These are phyloP conservation scores for Phenacoccus solenopsis DNA, from an alignment of 1,140 invertebrate genomes.

Conservation along the genomic window DNA sequence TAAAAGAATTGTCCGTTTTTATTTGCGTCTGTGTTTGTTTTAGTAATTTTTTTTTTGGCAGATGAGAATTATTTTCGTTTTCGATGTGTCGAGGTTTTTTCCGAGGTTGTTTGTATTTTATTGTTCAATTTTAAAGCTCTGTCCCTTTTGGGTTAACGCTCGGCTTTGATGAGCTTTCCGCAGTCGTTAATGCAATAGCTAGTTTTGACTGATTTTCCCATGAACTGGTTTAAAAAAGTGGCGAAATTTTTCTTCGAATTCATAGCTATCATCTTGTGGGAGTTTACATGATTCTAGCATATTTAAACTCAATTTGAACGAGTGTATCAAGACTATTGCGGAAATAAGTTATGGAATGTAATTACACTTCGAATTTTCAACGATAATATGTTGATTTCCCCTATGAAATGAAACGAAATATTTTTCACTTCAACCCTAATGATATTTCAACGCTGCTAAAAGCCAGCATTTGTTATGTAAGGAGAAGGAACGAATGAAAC, in stretches of 20 bases:
- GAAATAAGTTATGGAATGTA: not conserved
- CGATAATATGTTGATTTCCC: not conserved
- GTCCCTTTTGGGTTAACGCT: no score
- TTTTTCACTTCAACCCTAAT: not conserved
- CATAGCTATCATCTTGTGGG: no score
- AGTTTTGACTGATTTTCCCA: no score
- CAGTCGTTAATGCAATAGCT: no score
- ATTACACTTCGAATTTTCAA: not conserved
- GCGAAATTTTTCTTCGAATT: no score
- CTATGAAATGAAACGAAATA: not conserved
- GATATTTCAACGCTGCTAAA: not conserved
- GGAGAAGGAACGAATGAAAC: not conserved
- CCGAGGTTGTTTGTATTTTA: no score
- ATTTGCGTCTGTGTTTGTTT: not conserved
- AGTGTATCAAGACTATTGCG: no score
- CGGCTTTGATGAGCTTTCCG: no score
- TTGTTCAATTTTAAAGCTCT: no score
- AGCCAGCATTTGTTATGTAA: not conserved
- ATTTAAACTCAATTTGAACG: no score
- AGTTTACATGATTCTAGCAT: no score
- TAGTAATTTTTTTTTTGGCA: constrained; percentile 3
- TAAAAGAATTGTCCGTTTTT: not conserved
- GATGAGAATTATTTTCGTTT: constrained; percentile 2
- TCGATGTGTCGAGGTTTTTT: not conserved
- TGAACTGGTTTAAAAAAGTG: no score